Percentiles rank a stretch among this genome's conserved stretches.
phyloP scores from a whole-genome alignment of 2,113 vertebrate genomes.

The Ranitomeya variabilis region DNA sequence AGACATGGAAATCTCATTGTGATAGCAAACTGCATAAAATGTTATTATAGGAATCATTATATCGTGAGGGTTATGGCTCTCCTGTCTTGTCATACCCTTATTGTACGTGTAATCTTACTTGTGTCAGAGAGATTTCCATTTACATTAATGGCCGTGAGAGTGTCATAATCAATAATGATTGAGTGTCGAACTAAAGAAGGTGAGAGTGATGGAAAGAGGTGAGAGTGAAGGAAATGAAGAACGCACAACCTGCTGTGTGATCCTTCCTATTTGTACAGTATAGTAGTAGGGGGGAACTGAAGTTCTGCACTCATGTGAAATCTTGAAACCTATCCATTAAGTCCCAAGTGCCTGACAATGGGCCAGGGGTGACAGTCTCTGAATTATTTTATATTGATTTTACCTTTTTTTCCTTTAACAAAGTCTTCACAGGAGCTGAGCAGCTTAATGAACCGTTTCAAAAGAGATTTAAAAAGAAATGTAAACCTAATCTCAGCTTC shows the following conservation, averaged over 20 bases:
- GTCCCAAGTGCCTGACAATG: conserved; percentile 5
- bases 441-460: neutral
- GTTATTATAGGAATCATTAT: neutral
- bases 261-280: conserved; percentile 1
- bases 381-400: conserved; percentile 34
- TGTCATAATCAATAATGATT: neutral
- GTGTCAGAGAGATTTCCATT: no score
- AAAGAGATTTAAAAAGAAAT: neutral
- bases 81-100: neutral
- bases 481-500: conserved; percentile 17
- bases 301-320: neutral
- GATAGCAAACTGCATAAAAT: neutral
- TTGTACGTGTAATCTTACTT: neutral
- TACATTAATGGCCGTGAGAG: neutral
- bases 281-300: neutral
- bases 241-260: neutral
- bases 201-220: neutral
- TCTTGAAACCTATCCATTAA: conserved; percentile 6
- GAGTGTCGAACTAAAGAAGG: neutral
- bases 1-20: no score
- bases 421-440: conserved; percentile 1
- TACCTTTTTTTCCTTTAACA: neutral
- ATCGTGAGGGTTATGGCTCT: neutral
- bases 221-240: neutral
- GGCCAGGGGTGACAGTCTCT: conserved; percentile 12